These are phyloP conservation scores for Balearica regulorum DNA, from an alignment of 2,797 vertebrate genomes.

Conservation along the genomic window DNA sequence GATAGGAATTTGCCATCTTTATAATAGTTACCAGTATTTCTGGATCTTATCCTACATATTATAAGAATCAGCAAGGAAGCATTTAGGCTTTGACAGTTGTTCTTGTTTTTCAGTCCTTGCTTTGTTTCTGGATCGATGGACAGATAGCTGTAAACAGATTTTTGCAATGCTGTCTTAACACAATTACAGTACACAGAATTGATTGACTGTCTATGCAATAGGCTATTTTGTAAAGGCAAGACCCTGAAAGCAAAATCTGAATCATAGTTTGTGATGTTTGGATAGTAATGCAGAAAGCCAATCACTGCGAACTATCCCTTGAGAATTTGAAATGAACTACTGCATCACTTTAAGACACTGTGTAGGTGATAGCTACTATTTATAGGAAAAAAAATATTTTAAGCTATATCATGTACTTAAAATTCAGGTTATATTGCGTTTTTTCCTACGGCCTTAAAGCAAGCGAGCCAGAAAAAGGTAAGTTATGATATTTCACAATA, in stretches of 20 bases:
- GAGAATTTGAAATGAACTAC: slow-evolving; percentile 8
- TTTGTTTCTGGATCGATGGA: slow-evolving; percentile 48
- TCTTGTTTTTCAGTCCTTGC: background rate
- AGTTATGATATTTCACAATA: background rate
- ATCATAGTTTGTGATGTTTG: background rate
- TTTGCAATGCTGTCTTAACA: slow-evolving; percentile 31
- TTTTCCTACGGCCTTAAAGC: background rate
- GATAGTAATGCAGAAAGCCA: background rate
- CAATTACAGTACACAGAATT: background rate
- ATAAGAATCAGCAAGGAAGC: background rate
- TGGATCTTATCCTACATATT: background rate
- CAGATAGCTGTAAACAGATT: slow-evolving; percentile 45
- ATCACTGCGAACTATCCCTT: background rate
- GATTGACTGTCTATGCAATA: background rate
- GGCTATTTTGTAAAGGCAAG: slow-evolving; percentile 17
- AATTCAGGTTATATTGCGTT: background rate
- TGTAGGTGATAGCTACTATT: background rate
- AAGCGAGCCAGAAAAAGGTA: background rate
- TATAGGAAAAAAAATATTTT: background rate
- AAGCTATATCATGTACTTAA: background rate
- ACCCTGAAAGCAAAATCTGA: background rate
- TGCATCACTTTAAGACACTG: background rate
- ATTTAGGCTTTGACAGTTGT: background rate
- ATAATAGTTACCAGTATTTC: background rate
- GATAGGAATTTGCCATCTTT: background rate